Conservation (phyloP, 2,888 invertebrate genomes). For the Creontiades dilutus region DNA sequence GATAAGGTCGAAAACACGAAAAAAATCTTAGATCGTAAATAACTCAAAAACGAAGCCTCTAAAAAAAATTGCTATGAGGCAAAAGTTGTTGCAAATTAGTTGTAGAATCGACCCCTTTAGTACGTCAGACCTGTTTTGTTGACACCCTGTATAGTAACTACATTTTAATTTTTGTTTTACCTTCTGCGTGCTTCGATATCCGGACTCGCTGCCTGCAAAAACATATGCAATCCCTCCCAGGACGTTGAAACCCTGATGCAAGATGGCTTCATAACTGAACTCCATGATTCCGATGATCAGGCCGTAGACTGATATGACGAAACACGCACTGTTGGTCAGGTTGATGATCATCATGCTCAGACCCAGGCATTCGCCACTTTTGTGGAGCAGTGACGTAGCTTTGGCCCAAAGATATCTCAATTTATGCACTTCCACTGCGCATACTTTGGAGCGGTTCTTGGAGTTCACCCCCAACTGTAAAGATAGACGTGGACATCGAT, state of each 20-base stretch:
- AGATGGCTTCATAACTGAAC: neutral
- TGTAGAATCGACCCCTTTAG: too few species aligned
- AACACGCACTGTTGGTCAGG: conserved; percentile 18
- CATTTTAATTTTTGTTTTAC: neutral
- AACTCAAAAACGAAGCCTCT: too few species aligned
- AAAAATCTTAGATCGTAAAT: too few species aligned
- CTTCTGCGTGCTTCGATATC: conserved; percentile 40
- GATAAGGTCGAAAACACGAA: too few species aligned
- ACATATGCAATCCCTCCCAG: conserved; percentile 34
- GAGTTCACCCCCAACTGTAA: conserved; percentile 31
- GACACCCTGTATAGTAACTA: too few species aligned
- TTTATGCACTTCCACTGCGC: conserved; percentile 18
- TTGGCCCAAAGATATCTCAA: conserved; percentile 44
- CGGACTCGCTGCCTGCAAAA: conserved; percentile 44
- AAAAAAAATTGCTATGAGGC: too few species aligned
- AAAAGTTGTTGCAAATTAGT: too few species aligned
- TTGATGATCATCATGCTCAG: conserved; percentile 30
- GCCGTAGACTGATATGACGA: conserved; percentile 43
- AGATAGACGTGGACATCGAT: neutral
- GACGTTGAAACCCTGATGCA: neutral
- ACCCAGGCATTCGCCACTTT: conserved; percentile 33
- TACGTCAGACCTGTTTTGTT: too few species aligned
- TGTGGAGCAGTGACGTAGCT: neutral
- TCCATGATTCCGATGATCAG: neutral
- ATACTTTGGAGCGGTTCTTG: neutral